Evolutionary conservation across 1,140 invertebrate species (phyloP).

Genomic region (Drosophila neocordata): DNA sequence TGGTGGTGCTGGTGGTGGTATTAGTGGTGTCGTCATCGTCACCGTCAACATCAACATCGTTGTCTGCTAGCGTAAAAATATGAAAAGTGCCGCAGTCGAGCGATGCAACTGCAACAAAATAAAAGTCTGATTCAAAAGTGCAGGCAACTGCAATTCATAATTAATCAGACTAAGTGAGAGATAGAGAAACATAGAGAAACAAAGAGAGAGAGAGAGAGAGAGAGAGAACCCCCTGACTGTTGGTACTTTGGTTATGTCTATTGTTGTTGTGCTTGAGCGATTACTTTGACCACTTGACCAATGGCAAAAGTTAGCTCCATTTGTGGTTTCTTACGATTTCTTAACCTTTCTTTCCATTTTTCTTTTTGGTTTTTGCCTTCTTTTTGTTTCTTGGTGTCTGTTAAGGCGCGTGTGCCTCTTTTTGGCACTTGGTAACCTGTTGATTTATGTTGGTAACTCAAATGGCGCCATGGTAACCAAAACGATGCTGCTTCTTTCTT

Average conservation of each 20-base stretch:
- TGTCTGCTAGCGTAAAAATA: constrained; percentile 73
- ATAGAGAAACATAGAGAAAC: too few species aligned
- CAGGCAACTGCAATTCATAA: constrained; percentile 62
- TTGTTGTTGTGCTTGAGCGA: constrained; percentile 6
- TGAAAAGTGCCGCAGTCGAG: constrained; percentile 64
- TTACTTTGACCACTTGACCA: background rate
- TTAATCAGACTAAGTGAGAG: constrained; percentile 61
- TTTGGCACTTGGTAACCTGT: constrained; percentile 34
- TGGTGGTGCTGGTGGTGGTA: background rate
- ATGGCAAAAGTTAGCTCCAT: background rate
- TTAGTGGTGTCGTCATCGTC: constrained; percentile 31
- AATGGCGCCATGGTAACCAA: constrained; percentile 33
- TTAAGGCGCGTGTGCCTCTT: background rate
- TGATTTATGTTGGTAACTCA: constrained; percentile 62
- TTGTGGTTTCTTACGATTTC: too few species aligned
- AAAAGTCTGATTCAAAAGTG: background rate
- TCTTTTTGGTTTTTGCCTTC: background rate
- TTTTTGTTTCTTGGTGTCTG: background rate
- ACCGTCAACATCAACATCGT: constrained; percentile 23
- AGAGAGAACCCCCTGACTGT: background rate
- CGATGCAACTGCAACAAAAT: constrained; percentile 36
- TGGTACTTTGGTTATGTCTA: background rate
- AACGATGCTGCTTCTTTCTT: background rate
- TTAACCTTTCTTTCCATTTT: too few species aligned
- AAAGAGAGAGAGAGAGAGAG: too few species aligned